phyloP scores from a whole-genome alignment of 2,797 vertebrate genomes.

The Hemibagrus guttatus region DNA sequence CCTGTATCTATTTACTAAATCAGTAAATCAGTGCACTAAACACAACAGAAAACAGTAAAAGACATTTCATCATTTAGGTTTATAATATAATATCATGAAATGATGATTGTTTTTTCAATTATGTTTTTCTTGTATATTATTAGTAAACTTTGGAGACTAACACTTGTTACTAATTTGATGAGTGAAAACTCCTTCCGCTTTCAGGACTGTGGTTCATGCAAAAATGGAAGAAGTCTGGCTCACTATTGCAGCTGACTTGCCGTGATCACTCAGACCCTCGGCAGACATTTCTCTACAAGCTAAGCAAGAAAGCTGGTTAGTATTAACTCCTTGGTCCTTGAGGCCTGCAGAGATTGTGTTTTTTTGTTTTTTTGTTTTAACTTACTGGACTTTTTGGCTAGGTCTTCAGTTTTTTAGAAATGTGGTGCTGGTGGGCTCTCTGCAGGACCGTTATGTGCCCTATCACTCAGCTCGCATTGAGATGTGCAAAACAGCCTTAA shows the following conservation, averaged over 20 bases:
- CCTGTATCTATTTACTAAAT: no score
- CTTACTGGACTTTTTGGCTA: slow-evolving; percentile 54
- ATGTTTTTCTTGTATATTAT: background rate
- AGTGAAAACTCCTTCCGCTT: background rate
- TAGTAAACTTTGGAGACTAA: background rate
- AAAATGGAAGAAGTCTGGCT: slow-evolving; percentile 99
- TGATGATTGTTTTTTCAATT: background rate
- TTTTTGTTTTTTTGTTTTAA: slow-evolving; percentile 20
- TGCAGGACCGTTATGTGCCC: slow-evolving; percentile 98
- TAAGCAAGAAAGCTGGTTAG: slow-evolving; percentile 96
- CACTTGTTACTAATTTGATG: background rate
- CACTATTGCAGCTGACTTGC: slow-evolving; percentile 92
- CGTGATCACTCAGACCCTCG: slow-evolving; percentile 97
- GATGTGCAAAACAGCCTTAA: slow-evolving; percentile 99
- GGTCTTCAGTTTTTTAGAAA: slow-evolving; percentile 98
- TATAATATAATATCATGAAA: background rate
- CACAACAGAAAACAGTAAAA: background rate
- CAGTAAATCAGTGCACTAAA: slow-evolving; percentile 3
- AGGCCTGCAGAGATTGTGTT: background rate
- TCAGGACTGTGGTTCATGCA: slow-evolving; percentile 99
- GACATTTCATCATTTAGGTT: background rate
- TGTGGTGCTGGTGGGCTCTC: slow-evolving; percentile 93
- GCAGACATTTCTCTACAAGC: slow-evolving; percentile 97
- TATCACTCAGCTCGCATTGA: slow-evolving; percentile 98
- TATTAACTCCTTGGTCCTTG: background rate